These are phyloP conservation scores for Tiliacea aurago DNA, from an alignment of 2,888 invertebrate species.

Conservation along the genomic window DNA sequence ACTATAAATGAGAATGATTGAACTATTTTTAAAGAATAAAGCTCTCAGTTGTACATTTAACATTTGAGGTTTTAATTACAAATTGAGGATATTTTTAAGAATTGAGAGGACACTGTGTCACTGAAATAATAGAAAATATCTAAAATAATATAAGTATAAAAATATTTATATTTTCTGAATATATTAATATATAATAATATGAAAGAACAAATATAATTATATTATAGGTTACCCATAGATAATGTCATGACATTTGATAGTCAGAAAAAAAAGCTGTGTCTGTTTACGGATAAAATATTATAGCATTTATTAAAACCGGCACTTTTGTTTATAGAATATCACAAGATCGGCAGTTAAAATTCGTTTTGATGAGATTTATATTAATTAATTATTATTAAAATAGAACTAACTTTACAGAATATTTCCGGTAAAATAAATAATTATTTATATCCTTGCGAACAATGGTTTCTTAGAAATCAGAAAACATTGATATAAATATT, in stretches of 20 bases:
- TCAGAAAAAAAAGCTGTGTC: not conserved
- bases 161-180: conserved; percentile 8
- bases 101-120: conserved; percentile 5
- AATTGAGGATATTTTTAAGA: conserved; percentile 10
- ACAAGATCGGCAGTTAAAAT: conserved; percentile 74
- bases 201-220: not conserved
- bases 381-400: conserved; percentile 17
- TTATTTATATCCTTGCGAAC: conserved; percentile 30
- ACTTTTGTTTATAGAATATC: conserved; percentile 62
- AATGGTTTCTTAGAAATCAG: conserved; percentile 19
- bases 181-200: not conserved
- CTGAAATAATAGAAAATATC: not conserved
- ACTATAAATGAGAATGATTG: conserved; percentile 26
- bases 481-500: conserved; percentile 48
- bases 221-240: not conserved
- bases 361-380: conserved; percentile 55
- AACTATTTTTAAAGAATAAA: conserved; percentile 52
- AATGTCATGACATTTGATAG: conserved; percentile 4
- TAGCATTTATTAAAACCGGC: conserved; percentile 9
- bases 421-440: conserved; percentile 33
- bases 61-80: conserved; percentile 30
- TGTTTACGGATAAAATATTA: not conserved
- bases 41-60: conserved; percentile 53
- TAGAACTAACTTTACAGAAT: conserved; percentile 36
- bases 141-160: conserved; percentile 1